These are phyloP conservation scores for Neosilurus hyrtlii DNA, from an alignment of 2,797 vertebrate genomes.

Conservation along the genomic window DNA sequence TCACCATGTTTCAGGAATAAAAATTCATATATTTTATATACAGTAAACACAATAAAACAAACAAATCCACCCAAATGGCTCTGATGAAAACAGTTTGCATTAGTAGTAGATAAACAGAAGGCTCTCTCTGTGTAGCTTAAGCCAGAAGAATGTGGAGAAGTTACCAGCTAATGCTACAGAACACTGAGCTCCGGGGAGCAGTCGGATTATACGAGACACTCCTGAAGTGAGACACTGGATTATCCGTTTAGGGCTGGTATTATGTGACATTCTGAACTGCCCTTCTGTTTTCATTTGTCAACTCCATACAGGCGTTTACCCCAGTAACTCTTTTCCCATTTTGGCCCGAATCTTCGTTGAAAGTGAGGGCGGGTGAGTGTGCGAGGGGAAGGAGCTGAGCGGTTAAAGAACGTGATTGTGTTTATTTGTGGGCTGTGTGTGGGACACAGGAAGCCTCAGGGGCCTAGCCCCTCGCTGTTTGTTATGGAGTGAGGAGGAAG, in stretches of 20 bases:
- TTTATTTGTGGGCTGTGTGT: constrained; percentile 75
- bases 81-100: neutral
- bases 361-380: constrained; percentile 51
- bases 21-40: neutral
- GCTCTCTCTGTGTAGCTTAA: neutral
- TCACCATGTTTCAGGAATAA: neutral
- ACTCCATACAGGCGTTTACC: constrained; percentile 22
- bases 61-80: neutral
- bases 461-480: constrained; percentile 71
- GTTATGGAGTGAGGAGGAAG: constrained; percentile 78
- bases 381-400: constrained; percentile 65
- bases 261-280: constrained; percentile 2
- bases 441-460: constrained; percentile 77
- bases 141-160: constrained; percentile 8
- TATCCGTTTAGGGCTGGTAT: constrained; percentile 9
- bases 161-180: neutral
- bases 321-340: constrained; percentile 34
- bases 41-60: neutral
- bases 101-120: neutral
- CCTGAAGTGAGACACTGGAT: constrained; percentile 9
- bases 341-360: neutral
- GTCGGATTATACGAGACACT: neutral
- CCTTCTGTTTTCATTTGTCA: constrained; percentile 31
- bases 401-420: constrained; percentile 72
- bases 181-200: constrained; percentile 4